A percentile compares a stretch with the other conserved stretches of the same genome.
These are phyloP conservation scores for Tenthredo distinguenda DNA, from an alignment of 2,888 invertebrate genomes.

Conservation along the genomic window DNA sequence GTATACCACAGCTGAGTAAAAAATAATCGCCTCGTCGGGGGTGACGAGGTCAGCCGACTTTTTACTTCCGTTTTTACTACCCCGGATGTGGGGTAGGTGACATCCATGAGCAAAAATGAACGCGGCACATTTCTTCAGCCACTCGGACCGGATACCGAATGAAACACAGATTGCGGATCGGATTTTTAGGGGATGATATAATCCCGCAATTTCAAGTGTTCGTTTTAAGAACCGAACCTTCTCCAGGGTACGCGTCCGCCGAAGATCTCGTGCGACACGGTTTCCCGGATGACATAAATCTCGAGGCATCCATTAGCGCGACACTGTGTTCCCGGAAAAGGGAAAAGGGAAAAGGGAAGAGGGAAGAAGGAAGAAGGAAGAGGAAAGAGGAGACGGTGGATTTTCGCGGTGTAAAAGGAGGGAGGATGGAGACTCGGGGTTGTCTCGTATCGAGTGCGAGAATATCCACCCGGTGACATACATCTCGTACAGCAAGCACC, in stretches of 20 bases:
- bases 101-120: neutral
- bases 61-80: neutral
- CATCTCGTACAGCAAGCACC: slow-evolving; percentile 41
- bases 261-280: slow-evolving; percentile 11
- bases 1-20: neutral
- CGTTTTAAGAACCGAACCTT: neutral
- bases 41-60: slow-evolving; percentile 34
- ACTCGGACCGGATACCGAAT: neutral
- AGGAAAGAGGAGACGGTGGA: neutral
- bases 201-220: neutral
- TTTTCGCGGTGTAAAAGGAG: neutral
- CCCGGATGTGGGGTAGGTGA: neutral
- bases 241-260: neutral
- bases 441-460: slow-evolving; percentile 52
- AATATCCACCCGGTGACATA: slow-evolving; percentile 53
- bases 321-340: slow-evolving; percentile 46
- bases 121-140: neutral
- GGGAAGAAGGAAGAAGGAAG: no score
- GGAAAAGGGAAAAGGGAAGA: neutral
- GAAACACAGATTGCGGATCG: neutral
- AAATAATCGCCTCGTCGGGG: slow-evolving; percentile 20
- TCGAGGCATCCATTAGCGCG: slow-evolving; percentile 52
- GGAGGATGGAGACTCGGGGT: slow-evolving; percentile 5
- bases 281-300: slow-evolving; percentile 53
- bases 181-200: neutral